These are phyloP conservation scores for Neoaliturus tenellus DNA, from an alignment of 2,888 invertebrate genomes.

Conservation along the genomic window DNA sequence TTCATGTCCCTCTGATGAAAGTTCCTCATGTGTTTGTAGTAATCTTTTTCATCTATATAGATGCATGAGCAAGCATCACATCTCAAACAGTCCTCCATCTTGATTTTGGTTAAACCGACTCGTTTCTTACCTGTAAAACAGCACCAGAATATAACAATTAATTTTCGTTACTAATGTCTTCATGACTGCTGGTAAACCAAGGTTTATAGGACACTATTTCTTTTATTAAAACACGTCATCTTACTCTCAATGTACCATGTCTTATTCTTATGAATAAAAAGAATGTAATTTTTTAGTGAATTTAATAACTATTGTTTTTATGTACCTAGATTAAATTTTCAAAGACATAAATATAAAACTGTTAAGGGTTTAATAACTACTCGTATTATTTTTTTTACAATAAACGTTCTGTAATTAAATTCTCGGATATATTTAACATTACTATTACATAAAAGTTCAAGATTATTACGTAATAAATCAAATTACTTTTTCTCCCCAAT, in stretches of 20 bases:
- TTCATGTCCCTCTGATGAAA: constrained; percentile 64
- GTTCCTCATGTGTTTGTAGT: constrained; percentile 69
- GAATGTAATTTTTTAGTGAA: too few species aligned
- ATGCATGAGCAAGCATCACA: constrained; percentile 70
- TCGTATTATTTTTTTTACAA: too few species aligned
- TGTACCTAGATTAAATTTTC: too few species aligned
- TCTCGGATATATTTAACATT: too few species aligned
- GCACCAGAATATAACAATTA: not conserved
- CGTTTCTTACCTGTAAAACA: constrained; percentile 60
- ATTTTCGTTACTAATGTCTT: not conserved
- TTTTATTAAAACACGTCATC: not conserved
- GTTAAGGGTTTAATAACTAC: too few species aligned
- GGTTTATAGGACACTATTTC: not conserved
- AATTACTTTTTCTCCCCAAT: too few species aligned
- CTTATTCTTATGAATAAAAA: not conserved
- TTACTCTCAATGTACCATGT: not conserved
- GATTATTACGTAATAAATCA: not conserved
- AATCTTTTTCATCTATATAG: constrained; percentile 68
- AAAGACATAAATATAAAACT: too few species aligned
- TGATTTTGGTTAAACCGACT: constrained; percentile 68
- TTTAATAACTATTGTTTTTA: too few species aligned
- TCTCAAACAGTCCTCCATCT: constrained; percentile 68
- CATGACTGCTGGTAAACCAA: not conserved
- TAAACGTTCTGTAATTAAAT: too few species aligned
- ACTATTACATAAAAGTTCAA: not conserved